Percentiles rank a stretch among this genome's conserved stretches.
These are phyloP conservation scores for Bedellia somnulentella DNA, from an alignment of 2,888 invertebrate genomes.

Conservation along the genomic window DNA sequence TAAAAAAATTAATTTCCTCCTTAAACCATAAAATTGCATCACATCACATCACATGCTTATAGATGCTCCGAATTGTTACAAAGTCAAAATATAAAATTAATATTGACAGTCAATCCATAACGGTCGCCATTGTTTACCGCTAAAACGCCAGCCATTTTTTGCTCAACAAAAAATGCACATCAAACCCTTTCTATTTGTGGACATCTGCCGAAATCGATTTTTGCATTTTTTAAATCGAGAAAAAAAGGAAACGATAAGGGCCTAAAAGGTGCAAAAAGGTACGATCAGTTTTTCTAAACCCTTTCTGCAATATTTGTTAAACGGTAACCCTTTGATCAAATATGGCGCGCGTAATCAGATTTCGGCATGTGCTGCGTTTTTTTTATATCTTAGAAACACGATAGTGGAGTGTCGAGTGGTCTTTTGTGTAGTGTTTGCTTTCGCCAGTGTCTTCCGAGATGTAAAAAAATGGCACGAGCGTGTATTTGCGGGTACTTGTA, in stretches of 20 bases:
- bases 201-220: constrained; percentile 58
- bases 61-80: too few species aligned
- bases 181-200: constrained; percentile 54
- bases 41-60: too few species aligned
- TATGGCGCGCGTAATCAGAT: constrained; percentile 49
- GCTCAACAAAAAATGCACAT: constrained; percentile 25
- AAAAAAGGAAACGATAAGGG: constrained; percentile 7
- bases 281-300: constrained; percentile 25
- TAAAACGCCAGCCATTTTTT: constrained; percentile 34
- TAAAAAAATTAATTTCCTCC: too few species aligned
- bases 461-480: constrained; percentile 46
- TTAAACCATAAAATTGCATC: too few species aligned
- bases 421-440: constrained; percentile 50
- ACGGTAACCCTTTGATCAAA: constrained; percentile 55
- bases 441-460: constrained; percentile 39
- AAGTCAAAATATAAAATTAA: too few species aligned
- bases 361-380: constrained; percentile 57
- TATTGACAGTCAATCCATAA: constrained; percentile 25
- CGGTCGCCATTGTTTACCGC: constrained; percentile 44
- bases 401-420: constrained; percentile 48
- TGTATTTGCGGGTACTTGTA: constrained; percentile 15
- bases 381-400: constrained; percentile 34
- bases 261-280: constrained; percentile 37
- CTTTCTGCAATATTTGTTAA: constrained; percentile 34
- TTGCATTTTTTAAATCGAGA: constrained; percentile 45